Evolutionary conservation across 1,140 invertebrate genomes (phyloP), one percentile per base, ranked within the genome.

Genomic region (Parapsyche elsis): DNA sequence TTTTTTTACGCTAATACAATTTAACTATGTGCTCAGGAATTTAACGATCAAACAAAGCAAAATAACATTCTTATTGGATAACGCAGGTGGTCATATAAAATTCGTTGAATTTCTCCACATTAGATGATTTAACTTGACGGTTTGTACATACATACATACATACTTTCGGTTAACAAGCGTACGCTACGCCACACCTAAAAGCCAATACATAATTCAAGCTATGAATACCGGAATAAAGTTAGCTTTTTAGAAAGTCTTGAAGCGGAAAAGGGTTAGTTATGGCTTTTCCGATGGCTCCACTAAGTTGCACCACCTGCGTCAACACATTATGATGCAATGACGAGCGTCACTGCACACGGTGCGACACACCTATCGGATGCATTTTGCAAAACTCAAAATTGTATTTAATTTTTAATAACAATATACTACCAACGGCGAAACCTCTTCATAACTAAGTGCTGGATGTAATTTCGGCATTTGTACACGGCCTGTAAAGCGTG

Each of bases 221-320:
- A 21, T 49, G 71, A 45, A 74, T n/a, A 74, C 45, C 0, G 19
- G 16, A 38, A 75, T 75, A 75, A 57, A 75, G n/a, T 75, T 57
- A 49, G 73, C 46, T 75, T 75, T 75, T 75, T 75, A 74, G 30
- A 45, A 38, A 38, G 71, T 16, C 30, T 45, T 12, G 5, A 5
- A 23, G 19, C 71, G 45, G 19, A 23, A 74, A 30, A 30, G 73
- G 44, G 44, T 75, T 57, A 57, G 73, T 75, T 75, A 75, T 75
- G 45, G 45, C 49, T 30, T 24, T 53, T 57, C 9, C 24, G 49
- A 57, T 26, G 46, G 45, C n/a, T n/a, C 16, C 46, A n/a, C 23
- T 14, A 57, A 75, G 46, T 26, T 57, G 46, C 44, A 21, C 19
- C 73, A 75, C 73, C 73, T 75, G 73, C 73, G 46, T n/a, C 71